Conservation (phyloP, 2,888 invertebrate genomes). For the Acleris cristana region DNA sequence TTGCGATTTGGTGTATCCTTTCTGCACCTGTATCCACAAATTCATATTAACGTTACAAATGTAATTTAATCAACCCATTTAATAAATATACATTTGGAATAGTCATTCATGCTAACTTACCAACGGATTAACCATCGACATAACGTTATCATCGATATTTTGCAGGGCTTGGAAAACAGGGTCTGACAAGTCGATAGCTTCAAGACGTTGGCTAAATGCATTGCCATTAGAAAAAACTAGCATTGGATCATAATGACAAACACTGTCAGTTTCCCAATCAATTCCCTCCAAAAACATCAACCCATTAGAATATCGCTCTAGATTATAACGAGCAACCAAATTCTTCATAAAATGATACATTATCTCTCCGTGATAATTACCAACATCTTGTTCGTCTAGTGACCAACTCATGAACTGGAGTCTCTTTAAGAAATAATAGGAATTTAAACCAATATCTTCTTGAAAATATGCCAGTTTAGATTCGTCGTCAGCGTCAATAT, state of each 20-base stretch:
- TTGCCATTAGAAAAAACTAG: conserved; percentile 86
- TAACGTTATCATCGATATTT: conserved; percentile 68
- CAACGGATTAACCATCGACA: conserved; percentile 61
- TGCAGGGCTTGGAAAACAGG: conserved; percentile 57
- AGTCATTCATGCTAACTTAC: conserved; percentile 48
- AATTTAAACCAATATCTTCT: conserved; percentile 88
- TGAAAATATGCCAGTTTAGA: conserved; percentile 86
- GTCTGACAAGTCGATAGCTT: conserved; percentile 64
- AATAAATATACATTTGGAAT: too few species aligned
- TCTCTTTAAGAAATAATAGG: conserved; percentile 84
- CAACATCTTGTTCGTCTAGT: conserved; percentile 63
- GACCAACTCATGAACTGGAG: conserved; percentile 84
- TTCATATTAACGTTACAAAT: conserved; percentile 25
- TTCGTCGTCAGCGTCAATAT: conserved; percentile 77
- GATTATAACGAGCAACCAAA: conserved; percentile 87
- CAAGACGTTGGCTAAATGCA: conserved; percentile 83
- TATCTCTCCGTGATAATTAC: conserved; percentile 84
- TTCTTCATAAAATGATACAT: conserved; percentile 87
- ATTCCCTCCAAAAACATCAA: conserved; percentile 83
- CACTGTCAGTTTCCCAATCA: conserved; percentile 75
- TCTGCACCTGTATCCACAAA: conserved; percentile 62
- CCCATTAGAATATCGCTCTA: conserved; percentile 88
- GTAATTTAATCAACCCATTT: too few species aligned
- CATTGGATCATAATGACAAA: conserved; percentile 84
- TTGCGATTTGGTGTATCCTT: conserved; percentile 68